A percentile compares a stretch with the other conserved stretches of the same genome.
Evolutionary conservation across 2,113 vertebrate genomes (phyloP).

Genomic region (Ammodytes dubius): DNA sequence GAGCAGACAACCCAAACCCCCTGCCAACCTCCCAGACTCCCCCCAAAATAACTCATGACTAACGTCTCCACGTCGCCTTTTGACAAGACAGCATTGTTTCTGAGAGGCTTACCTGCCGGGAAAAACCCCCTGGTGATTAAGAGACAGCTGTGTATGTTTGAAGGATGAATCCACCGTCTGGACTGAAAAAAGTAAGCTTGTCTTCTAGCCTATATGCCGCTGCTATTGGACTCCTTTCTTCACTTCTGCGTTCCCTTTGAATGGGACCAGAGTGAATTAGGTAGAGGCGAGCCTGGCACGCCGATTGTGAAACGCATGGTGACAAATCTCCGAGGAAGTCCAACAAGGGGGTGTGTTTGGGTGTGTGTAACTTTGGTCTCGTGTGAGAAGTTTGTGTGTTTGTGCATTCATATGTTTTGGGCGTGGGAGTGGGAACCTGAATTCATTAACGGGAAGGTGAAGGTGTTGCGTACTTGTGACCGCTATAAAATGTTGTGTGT

Average conservation of each 20-base stretch:
- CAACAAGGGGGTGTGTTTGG: constrained; percentile 37
- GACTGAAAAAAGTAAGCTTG: constrained; percentile 6
- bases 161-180: constrained; percentile 57
- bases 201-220: not conserved
- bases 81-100: constrained; percentile 69
- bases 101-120: constrained; percentile 61
- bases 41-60: constrained; percentile 62
- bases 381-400: constrained; percentile 17
- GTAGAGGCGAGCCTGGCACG: constrained; percentile 16
- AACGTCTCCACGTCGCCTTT: constrained; percentile 19
- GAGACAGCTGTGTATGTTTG: constrained; percentile 49
- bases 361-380: constrained; percentile 18
- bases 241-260: no score
- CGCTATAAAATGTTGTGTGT: not conserved
- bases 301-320: constrained; percentile 54
- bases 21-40: not conserved
- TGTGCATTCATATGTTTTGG: constrained; percentile 1
- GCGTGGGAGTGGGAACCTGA: not conserved
- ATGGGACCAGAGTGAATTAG: constrained; percentile 21
- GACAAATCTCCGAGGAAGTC: constrained; percentile 53
- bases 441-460: not conserved
- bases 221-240: constrained; percentile 2
- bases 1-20: constrained; percentile 26
- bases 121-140: constrained; percentile 51
- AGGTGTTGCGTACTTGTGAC: not conserved